Base-by-base conservation (phyloP, 2,113 vertebrate genomes). In the Tricholaema leucomelas region DNA sequence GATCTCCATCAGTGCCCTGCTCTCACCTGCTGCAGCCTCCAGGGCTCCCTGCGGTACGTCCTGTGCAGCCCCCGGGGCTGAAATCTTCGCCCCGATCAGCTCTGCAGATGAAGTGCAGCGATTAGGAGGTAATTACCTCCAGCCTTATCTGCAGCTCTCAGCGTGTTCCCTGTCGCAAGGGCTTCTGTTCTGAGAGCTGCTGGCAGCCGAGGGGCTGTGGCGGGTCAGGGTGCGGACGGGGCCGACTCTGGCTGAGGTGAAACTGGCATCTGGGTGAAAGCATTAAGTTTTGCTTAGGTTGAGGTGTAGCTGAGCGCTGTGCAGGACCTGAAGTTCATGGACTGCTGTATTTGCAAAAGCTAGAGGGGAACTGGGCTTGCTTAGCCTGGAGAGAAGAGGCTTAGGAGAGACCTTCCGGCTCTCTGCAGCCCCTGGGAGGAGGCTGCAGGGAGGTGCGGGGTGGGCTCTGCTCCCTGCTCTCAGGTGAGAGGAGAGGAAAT, bases 281-380 rank as follows among this genome's bases (percentile, higher is more conserved):
- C 3, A 5, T 3, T 6, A 28, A 10, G 8, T 21, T 15, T 28
- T 52, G 59, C 30, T 18, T 9, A 40, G 31, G 55, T 64, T 6
- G 28, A 77, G 27, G 9, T 30, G 17, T 7, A 18, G 27, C 36
- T 35, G n/a, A 63, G 36, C 6, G 38, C 13, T 6, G 17, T 16
- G 15, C 6, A 0, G 15, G 58, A 11, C 28, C 31, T 10, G 12
- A 31, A 20, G 11, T 8, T 55, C 1, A 0, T 8, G 33, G 52
- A 67, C 16, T 2, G 30, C 2, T 25, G 15, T 55, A 0, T 42
- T 40, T 55, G n/a, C 58, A 17, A 44, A 42, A 48, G 48, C 23
- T 13, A 25, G 24, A 50, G 25, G 48, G 48, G 48, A 50, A 23
- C 48, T 50, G 23, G 48, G 48, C 12, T 50, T 13, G 48, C 23